Conservation (phyloP, 2,888 invertebrate genomes). For the Tromatobia lineatoria region DNA sequence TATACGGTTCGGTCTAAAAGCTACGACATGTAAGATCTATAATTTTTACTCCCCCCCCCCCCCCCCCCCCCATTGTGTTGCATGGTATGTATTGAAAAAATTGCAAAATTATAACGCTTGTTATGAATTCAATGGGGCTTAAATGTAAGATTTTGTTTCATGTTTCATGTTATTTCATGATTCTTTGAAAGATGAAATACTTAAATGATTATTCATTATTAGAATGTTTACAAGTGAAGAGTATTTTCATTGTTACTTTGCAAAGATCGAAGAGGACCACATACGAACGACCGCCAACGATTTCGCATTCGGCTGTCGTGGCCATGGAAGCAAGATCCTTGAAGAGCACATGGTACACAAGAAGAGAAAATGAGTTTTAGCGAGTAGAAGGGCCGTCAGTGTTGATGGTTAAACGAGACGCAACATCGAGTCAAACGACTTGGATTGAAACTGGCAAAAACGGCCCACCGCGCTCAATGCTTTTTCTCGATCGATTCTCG, state of each 20-base stretch:
- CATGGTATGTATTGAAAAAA: too few species aligned
- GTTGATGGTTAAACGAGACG: slow-evolving; percentile 55
- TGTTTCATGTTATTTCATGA: too few species aligned
- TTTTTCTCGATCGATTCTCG: slow-evolving; percentile 59
- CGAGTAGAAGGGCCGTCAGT: slow-evolving; percentile 34
- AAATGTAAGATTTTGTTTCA: too few species aligned
- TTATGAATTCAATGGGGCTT: too few species aligned
- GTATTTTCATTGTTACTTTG: neutral
- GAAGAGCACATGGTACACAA: slow-evolving; percentile 1
- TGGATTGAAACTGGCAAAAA: slow-evolving; percentile 55
- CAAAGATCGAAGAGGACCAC: neutral
- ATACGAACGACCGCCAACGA: slow-evolving; percentile 11
- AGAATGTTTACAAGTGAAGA: neutral
- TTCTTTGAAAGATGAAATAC: too few species aligned
- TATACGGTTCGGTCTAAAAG: too few species aligned
- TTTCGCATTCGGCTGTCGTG: neutral
- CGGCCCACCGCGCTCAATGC: slow-evolving; percentile 57
- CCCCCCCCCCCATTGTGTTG: too few species aligned
- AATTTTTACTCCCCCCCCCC: too few species aligned
- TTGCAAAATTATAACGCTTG: too few species aligned
- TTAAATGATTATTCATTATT: too few species aligned
- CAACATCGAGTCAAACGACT: slow-evolving; percentile 62
- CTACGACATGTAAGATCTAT: too few species aligned
- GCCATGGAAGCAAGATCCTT: neutral
- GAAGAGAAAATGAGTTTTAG: slow-evolving; percentile 24